A percentile compares a stretch with the other conserved stretches of the same genome.
These are phyloP conservation scores for Apodemia mormo DNA, from an alignment of 2,888 invertebrate species.

Conservation along the genomic window DNA sequence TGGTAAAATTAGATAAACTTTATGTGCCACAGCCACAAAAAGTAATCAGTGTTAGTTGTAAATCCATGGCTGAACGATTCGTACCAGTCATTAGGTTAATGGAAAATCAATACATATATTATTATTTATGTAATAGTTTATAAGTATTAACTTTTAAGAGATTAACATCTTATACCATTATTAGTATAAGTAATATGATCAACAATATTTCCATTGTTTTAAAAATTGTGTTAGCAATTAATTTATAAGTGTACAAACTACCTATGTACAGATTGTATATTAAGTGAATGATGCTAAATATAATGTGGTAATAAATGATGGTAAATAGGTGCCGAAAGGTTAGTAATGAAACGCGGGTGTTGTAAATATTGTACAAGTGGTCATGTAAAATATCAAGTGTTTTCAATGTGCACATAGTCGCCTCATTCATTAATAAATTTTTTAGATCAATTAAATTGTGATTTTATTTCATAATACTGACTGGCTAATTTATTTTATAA, in stretches of 20 bases:
- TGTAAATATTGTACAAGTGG: slow-evolving; percentile 78
- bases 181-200: slow-evolving; percentile 78
- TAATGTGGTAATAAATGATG: slow-evolving; percentile 8
- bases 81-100: slow-evolving; percentile 72
- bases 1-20: slow-evolving; percentile 36
- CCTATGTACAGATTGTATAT: slow-evolving; percentile 72
- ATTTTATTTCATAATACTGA: slow-evolving; percentile 30
- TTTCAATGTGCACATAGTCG: slow-evolving; percentile 82
- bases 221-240: slow-evolving; percentile 59
- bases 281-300: slow-evolving; percentile 45
- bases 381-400: slow-evolving; percentile 77
- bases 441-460: slow-evolving; percentile 70
- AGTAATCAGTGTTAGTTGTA: slow-evolving; percentile 54
- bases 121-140: slow-evolving; percentile 65
- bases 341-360: slow-evolving; percentile 48
- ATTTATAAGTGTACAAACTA: slow-evolving; percentile 77
- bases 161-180: slow-evolving; percentile 76
- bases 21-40: slow-evolving; percentile 49
- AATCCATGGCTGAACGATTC: slow-evolving; percentile 67
- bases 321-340: slow-evolving; percentile 42
- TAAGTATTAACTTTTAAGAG: slow-evolving; percentile 68
- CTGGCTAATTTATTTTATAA: no score
- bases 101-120: slow-evolving; percentile 61
- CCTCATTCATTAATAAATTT: slow-evolving; percentile 81
- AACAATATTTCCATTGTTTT: slow-evolving; percentile 78